Evolutionary conservation across 2,113 vertebrate genomes (phyloP).

Genomic region (Oxygymnocypris stewartii): DNA sequence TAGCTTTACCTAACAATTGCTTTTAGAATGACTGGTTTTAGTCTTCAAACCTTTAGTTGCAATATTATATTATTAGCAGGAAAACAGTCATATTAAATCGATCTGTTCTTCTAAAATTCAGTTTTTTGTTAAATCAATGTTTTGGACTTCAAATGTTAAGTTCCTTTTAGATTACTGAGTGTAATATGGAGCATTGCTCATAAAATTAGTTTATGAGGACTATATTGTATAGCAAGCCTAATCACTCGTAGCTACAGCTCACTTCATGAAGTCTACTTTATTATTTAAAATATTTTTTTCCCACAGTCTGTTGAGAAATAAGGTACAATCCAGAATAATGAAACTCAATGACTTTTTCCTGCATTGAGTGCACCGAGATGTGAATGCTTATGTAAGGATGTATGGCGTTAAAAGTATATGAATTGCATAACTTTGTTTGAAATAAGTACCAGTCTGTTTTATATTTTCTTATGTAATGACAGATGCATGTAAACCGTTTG

Average conservation of each 20-base stretch:
- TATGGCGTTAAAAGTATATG: neutral
- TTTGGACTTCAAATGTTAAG: neutral
- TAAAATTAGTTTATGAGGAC: neutral
- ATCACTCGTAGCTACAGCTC: conserved; percentile 30
- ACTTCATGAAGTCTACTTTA: conserved; percentile 40
- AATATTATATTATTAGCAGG: neutral
- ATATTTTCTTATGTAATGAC: neutral
- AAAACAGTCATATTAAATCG: neutral
- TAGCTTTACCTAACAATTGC: neutral
- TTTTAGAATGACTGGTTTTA: neutral
- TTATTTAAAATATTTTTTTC: conserved; percentile 51
- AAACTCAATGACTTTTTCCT: conserved; percentile 34
- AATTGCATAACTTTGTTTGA: neutral
- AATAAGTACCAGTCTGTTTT: neutral
- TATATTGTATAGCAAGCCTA: conserved; percentile 9
- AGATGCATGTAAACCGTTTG: neutral
- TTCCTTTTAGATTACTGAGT: neutral
- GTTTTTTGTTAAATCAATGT: neutral
- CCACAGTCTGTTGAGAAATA: conserved; percentile 45
- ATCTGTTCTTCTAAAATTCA: neutral
- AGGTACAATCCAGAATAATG: conserved; percentile 41
- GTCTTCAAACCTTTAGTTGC: neutral
- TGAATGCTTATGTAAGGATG: neutral
- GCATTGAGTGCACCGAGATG: conserved; percentile 1
- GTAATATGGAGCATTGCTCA: neutral